phyloP scores from a whole-genome alignment of 2,888 invertebrate species.

The Cosmopolites sordidus region DNA sequence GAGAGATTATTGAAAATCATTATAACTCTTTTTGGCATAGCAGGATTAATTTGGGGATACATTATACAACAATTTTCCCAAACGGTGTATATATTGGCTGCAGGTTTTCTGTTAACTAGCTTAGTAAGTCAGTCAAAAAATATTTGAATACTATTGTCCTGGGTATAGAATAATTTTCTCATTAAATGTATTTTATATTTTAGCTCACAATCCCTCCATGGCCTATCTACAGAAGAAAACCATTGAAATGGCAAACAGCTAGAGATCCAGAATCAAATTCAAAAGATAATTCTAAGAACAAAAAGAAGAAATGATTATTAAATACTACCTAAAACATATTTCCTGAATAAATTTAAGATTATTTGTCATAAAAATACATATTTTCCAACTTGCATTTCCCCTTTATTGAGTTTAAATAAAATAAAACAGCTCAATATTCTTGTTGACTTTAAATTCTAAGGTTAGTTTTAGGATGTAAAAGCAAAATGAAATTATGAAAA shows the following conservation, averaged over 20 bases:
- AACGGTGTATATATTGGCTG: slow-evolving; percentile 87
- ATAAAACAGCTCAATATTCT: too few species aligned
- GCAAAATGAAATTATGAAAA: too few species aligned
- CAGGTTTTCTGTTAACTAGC: slow-evolving; percentile 83
- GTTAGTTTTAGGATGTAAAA: too few species aligned
- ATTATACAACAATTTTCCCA: slow-evolving; percentile 93
- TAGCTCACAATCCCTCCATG: slow-evolving; percentile 91
- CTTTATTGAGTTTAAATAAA: too few species aligned
- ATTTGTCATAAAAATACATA: too few species aligned
- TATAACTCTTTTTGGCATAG: slow-evolving; percentile 84
- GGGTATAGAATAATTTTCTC: too few species aligned
- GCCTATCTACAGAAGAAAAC: slow-evolving; percentile 88
- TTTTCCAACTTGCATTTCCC: too few species aligned
- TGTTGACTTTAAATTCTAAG: too few species aligned
- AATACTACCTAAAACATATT: too few species aligned
- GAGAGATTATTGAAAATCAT: slow-evolving; percentile 87
- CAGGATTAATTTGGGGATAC: slow-evolving; percentile 89
- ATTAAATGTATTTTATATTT: slow-evolving; percentile 7
- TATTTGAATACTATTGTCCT: too few species aligned
- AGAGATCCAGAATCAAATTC: slow-evolving; percentile 42
- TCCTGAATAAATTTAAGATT: too few species aligned
- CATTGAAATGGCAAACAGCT: slow-evolving; percentile 81
- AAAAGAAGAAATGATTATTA: slow-evolving; percentile 43
- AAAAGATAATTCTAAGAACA: slow-evolving; percentile 34
- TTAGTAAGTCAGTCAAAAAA: slow-evolving; percentile 64